Evolutionary conservation across 2,113 vertebrate genomes (phyloP), one percentile per base, ranked within the genome.

Genomic region (Ctenodactylus gundi): DNA sequence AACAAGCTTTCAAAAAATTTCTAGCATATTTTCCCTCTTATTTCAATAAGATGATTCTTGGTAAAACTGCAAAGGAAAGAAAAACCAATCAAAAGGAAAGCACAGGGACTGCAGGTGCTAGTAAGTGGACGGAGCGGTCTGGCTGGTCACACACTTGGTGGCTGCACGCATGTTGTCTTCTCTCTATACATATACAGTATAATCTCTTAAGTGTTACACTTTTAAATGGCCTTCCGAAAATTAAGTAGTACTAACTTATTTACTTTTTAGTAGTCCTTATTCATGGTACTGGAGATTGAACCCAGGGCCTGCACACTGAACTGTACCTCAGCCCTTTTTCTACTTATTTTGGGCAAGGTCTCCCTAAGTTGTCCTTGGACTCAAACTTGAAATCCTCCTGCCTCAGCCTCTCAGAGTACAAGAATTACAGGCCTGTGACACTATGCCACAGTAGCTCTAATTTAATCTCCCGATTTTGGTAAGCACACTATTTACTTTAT

Each of bases 41-140:
- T n/a, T 82, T 41, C 95, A 88, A 85, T 62, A 67, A 85, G 53
- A 1, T 55, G 25, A 21, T 93, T 68, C 90, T 90, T 93, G 82
- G 67, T 62, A 94, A 58, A 94, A 53, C 55, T 78, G 67, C 29
- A 70, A 85, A 90, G 73, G 67, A 58, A 85, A 90, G 51, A 36
- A 86, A 72, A 90, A 92, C 68, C 39, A 81, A 70, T n/a, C 25
- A 46, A 77, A 55, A 53, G 15, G 39, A 8, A 68, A 93, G 55
- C 81, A 93, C 93, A 64, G 6, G 18, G n/a, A 44, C 27, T 78
- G 94, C 64, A 10, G 67, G 27, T 53, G 95, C 86, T 70, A 80
- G 13, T 39, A 90, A 62, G 21, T n/a, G 1, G 10, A 88, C 3
- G 8, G 77, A 90, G 77, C 55, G 20, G 46, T n/a, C 49, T 27